Percentiles rank a stretch among this genome's conserved stretches.
phyloP scores from a whole-genome alignment of 2,888 invertebrate species.

The Copidosoma aretas region DNA sequence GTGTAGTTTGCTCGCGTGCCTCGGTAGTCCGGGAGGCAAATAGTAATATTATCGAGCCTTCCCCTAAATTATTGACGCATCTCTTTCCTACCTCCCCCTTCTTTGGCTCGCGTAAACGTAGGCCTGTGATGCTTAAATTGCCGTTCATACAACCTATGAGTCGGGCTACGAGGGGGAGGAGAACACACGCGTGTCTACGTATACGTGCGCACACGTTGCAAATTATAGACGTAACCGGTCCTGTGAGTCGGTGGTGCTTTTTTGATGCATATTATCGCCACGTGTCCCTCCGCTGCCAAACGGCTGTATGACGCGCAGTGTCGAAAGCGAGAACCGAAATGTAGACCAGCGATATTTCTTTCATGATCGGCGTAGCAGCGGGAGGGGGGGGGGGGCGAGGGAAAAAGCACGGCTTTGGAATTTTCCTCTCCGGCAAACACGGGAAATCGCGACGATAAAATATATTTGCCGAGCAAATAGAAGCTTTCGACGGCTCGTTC shows the following conservation, averaged over 20 bases:
- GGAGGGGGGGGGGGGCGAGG: background rate
- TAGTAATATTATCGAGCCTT: slow-evolving; percentile 49
- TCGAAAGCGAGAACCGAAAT: too few species aligned
- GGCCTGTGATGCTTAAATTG: slow-evolving; percentile 27
- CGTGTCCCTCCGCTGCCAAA: background rate
- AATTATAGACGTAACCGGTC: slow-evolving; percentile 13
- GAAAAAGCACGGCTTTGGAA: background rate
- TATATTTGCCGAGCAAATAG: background rate
- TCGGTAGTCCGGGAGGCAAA: slow-evolving; percentile 44
- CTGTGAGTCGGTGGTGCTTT: background rate
- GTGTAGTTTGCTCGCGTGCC: slow-evolving; percentile 54
- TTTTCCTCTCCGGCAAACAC: background rate
- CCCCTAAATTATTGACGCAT: slow-evolving; percentile 18
- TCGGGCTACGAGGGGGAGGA: background rate
- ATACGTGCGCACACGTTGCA: slow-evolving; percentile 3
- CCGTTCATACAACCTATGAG: background rate
- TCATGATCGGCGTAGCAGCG: too few species aligned
- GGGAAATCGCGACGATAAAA: background rate
- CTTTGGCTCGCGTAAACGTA: too few species aligned
- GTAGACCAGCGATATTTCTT: too few species aligned
- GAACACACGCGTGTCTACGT: slow-evolving; percentile 1
- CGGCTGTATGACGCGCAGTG: background rate
- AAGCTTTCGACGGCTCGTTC: background rate
- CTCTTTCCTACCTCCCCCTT: slow-evolving; percentile 11
- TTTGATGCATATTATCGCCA: background rate